These are phyloP conservation scores for Heliconius melpomene DNA, from an alignment of 1,140 invertebrate genomes.

Conservation along the genomic window DNA sequence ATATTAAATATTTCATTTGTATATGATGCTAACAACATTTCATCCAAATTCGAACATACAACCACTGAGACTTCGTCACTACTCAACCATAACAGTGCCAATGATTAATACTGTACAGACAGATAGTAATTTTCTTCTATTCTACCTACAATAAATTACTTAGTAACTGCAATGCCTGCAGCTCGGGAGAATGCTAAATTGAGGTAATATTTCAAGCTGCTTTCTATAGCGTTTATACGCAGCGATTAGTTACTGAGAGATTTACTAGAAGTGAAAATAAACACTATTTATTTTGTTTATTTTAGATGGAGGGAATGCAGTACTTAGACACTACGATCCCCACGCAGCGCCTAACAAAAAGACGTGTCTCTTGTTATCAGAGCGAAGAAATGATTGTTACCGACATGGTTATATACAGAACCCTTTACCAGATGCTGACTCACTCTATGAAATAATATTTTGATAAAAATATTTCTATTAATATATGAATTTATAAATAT, in stretches of 20 bases:
- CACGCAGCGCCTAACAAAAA: too few species aligned
- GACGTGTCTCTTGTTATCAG: too few species aligned
- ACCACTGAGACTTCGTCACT: not conserved
- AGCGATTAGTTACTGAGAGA: not conserved
- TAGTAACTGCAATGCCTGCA: not conserved
- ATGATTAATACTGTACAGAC: not conserved
- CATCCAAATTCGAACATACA: not conserved
- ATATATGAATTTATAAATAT: too few species aligned
- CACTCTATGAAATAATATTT: too few species aligned
- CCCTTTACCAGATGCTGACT: too few species aligned
- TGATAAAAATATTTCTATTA: too few species aligned
- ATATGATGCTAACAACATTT: too few species aligned
- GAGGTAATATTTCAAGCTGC: not conserved
- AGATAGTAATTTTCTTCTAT: not conserved
- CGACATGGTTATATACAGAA: too few species aligned
- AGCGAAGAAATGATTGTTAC: too few species aligned
- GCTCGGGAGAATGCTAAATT: not conserved
- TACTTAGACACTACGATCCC: too few species aligned
- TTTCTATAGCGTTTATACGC: not conserved
- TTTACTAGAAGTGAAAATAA: not conserved
- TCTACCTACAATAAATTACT: not conserved
- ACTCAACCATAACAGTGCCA: not conserved
- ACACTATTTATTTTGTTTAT: not conserved
- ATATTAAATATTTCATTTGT: not conserved
- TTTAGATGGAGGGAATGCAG: not conserved